A percentile compares a stretch with the other conserved stretches of the same genome.
These are phyloP conservation scores for Tinamus major DNA, from an alignment of 2,797 vertebrate species.

Conservation along the genomic window DNA sequence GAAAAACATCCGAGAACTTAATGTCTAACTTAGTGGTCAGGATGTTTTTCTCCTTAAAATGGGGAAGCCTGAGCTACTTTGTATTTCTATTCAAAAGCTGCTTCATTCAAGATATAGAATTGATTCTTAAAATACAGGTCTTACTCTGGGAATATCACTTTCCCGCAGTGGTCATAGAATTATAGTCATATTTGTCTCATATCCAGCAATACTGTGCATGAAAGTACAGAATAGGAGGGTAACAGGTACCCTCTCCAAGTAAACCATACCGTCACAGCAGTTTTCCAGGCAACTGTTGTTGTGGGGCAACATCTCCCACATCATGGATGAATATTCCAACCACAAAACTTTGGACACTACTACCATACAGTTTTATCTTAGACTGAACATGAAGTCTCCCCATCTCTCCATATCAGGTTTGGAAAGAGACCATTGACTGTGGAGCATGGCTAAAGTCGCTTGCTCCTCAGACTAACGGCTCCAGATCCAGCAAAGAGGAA, in stretches of 20 bases:
- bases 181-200: not conserved
- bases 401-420: not conserved
- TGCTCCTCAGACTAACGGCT: not conserved
- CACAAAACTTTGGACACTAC: not conserved
- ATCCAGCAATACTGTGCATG: not conserved
- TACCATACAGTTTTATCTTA: not conserved
- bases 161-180: not conserved
- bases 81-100: not conserved
- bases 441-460: rapidly evolving
- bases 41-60: not conserved
- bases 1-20: not conserved
- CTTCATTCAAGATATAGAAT: not conserved
- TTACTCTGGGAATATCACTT: not conserved
- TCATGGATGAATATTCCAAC: not conserved
- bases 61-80: not conserved
- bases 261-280: not conserved
- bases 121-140: not conserved
- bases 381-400: not conserved
- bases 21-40: not conserved
- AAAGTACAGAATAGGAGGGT: rapidly evolving
- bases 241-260: rapidly evolving
- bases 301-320: not conserved
- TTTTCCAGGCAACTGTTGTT: not conserved
- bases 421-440: rapidly evolving
- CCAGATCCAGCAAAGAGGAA: not conserved